Evolutionary conservation across 2,113 vertebrate species (phyloP).

Genomic region (Sinocyclocheilus maitianheensis): DNA sequence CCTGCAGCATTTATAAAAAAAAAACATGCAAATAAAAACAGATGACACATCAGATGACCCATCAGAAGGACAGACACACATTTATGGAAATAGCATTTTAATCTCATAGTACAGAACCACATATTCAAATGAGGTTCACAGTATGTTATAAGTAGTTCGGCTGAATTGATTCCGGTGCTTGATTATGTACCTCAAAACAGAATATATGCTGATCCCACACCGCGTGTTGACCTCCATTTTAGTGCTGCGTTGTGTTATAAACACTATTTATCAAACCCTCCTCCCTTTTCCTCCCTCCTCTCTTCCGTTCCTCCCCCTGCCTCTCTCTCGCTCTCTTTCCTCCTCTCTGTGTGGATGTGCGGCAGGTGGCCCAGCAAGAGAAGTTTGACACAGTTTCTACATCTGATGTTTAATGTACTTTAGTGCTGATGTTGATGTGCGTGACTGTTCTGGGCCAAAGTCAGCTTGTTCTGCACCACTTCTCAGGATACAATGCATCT

Average conservation of each 20-base stretch:
- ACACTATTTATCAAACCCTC: conserved; percentile 33
- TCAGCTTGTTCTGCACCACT: conserved; percentile 9
- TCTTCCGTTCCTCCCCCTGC: background rate
- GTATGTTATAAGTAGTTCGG: background rate
- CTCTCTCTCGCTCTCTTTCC: background rate
- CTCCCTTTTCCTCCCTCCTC: background rate
- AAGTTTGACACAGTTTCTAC: conserved; percentile 28
- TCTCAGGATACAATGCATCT: background rate
- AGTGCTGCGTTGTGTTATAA: conserved; percentile 19
- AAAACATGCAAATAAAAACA: too few species aligned
- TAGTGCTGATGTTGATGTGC: conserved; percentile 21
- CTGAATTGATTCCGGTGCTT: conserved; percentile 3
- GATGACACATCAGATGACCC: too few species aligned
- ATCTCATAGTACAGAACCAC: background rate
- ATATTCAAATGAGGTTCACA: conserved; percentile 7
- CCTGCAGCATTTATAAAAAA: background rate
- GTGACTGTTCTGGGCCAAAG: background rate
- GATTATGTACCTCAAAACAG: conserved; percentile 7
- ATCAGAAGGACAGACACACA: background rate
- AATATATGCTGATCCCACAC: background rate
- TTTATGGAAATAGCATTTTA: background rate
- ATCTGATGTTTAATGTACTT: conserved; percentile 12
- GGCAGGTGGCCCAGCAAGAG: conserved; percentile 34
- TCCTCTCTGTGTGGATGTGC: background rate
- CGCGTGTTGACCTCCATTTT: conserved; percentile 25